Conservation (phyloP, 2,797 vertebrate species). For the Adelosebastes latens region DNA sequence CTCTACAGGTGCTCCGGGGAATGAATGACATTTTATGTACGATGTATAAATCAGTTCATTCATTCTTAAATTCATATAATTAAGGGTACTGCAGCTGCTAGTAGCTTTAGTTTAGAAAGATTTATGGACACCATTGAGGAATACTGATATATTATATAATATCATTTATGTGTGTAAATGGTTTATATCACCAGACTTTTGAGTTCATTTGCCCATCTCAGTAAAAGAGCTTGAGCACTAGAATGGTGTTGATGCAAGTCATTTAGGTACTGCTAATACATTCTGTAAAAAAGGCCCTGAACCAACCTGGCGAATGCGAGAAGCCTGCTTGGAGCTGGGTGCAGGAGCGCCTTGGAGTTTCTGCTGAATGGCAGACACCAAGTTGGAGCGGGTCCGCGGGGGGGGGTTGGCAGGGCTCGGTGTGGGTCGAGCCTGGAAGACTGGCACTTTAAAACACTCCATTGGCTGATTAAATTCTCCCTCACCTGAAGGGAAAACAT, state of each 20-base stretch:
- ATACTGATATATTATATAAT: not conserved
- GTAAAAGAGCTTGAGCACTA: not conserved
- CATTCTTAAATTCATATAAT: not conserved
- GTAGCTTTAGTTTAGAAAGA: not conserved
- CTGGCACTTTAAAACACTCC: slow-evolving; percentile 71
- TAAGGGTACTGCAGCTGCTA: not conserved
- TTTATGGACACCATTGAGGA: not conserved
- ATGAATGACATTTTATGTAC: no score
- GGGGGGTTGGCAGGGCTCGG: slow-evolving; percentile 5
- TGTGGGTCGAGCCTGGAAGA: slow-evolving; percentile 29
- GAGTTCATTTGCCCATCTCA: not conserved
- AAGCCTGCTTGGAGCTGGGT: slow-evolving; percentile 74
- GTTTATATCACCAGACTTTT: not conserved
- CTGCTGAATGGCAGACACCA: slow-evolving; percentile 77
- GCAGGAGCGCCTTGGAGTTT: slow-evolving; percentile 70
- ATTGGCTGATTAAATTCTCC: slow-evolving; percentile 76
- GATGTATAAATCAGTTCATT: not conserved
- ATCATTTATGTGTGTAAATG: not conserved
- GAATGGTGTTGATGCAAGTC: not conserved
- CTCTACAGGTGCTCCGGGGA: not conserved
- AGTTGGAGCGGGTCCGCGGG: slow-evolving; percentile 53
- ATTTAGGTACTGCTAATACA: not conserved
- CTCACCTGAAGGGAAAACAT: slow-evolving; percentile 55
- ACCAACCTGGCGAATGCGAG: slow-evolving; percentile 78
- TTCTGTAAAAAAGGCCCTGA: not conserved